Conservation (phyloP, 2,888 invertebrate species). For the Unio pictorum region DNA sequence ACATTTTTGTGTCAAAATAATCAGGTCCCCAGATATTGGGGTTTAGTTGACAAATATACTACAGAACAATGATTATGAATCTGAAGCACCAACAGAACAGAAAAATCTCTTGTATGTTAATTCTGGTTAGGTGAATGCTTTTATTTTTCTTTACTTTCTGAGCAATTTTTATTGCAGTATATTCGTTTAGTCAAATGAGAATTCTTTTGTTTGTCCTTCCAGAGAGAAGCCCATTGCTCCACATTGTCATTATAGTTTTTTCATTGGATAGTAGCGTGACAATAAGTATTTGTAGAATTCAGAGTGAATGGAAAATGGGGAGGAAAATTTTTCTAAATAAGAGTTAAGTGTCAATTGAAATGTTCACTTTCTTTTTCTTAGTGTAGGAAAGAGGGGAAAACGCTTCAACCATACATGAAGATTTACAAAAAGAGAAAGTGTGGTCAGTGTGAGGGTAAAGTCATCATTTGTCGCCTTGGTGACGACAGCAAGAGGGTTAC, state of each 20-base stretch:
- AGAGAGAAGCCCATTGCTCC: not conserved
- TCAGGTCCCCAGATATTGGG: not conserved
- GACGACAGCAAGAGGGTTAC: conserved; percentile 54
- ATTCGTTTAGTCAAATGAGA: not conserved
- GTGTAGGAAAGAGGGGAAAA: conserved; percentile 54
- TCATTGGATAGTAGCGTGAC: not conserved
- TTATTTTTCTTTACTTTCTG: no score
- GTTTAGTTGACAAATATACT: no score
- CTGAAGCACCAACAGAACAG: no score
- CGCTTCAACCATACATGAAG: conserved; percentile 47
- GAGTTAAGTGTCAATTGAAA: not conserved
- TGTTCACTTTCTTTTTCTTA: conserved; percentile 17
- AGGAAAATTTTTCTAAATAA: not conserved
- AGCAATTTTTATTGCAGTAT: no score
- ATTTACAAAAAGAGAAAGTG: conserved; percentile 52
- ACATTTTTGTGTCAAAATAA: not conserved
- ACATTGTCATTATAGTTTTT: not conserved
- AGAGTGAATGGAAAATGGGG: not conserved
- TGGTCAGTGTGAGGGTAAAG: conserved; percentile 48
- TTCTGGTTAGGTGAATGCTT: no score
- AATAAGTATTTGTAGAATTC: not conserved
- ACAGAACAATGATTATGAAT: no score
- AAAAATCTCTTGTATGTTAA: no score
- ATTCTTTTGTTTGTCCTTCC: not conserved
- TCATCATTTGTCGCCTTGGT: conserved; percentile 49